Conservation (phyloP, 1,140 invertebrate species). For the Euglossa dilemma region DNA sequence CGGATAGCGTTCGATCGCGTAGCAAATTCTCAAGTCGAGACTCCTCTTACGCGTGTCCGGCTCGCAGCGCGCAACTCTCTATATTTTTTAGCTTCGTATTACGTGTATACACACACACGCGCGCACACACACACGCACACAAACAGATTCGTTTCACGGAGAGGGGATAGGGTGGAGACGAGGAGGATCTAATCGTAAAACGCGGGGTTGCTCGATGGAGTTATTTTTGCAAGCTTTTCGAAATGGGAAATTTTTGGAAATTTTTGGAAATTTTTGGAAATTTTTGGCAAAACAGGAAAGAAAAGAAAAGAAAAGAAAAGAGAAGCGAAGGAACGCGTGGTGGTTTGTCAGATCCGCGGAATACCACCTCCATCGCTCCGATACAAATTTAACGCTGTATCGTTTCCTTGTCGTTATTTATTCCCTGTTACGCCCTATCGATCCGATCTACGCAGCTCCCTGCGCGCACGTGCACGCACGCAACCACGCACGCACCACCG, state of each 20-base stretch:
- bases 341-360: not conserved
- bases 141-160: too few relatives aligned
- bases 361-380: not conserved
- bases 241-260: too few relatives aligned
- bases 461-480: not conserved
- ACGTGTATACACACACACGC: not conserved
- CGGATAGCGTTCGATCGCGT: conserved; percentile 17
- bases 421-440: not conserved
- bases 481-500: not conserved
- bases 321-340: not conserved
- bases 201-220: too few relatives aligned
- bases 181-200: too few relatives aligned
- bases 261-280: too few relatives aligned
- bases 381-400: conserved; percentile 10
- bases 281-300: too few relatives aligned
- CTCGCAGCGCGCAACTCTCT: conserved; percentile 37
- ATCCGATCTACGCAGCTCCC: not conserved
- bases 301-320: not conserved
- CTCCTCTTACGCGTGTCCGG: conserved; percentile 31
- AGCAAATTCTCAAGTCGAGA: not conserved
- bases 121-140: too few relatives aligned
- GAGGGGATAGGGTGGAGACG: too few relatives aligned
- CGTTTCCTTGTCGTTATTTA: conserved; percentile 25
- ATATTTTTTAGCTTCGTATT: conserved; percentile 54
- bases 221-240: too few relatives aligned